Percentiles rank a stretch among this genome's conserved stretches.
Conservation (phyloP, 1,140 invertebrate genomes). For the Meteorus sp. region DNA sequence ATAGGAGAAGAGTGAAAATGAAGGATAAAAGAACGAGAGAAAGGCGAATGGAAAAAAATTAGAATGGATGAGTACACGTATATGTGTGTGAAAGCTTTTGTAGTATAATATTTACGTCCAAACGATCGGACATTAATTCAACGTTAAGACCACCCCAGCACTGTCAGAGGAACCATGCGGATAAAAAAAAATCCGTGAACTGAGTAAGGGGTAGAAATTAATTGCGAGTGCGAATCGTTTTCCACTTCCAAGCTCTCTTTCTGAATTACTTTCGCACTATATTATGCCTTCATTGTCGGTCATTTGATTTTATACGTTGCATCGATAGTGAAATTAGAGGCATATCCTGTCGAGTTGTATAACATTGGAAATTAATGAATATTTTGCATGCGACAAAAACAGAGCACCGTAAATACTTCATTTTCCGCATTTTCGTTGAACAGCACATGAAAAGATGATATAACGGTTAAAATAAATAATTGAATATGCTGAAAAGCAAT, state of each 20-base stretch:
- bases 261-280: background rate
- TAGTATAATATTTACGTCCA: constrained; percentile 13
- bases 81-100: constrained; percentile 8
- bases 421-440: too few species aligned
- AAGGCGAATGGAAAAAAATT: background rate
- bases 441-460: too few species aligned
- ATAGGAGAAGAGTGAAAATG: background rate
- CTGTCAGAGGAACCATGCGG: background rate
- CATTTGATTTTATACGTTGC: constrained; percentile 11
- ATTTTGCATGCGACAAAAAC: too few species aligned
- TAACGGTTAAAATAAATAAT: too few species aligned
- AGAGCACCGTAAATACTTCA: too few species aligned
- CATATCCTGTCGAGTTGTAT: too few species aligned
- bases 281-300: background rate
- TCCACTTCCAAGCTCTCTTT: background rate
- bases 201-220: constrained; percentile 7
- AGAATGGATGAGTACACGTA: background rate
- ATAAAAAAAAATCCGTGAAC: too few species aligned
- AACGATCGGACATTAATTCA: constrained; percentile 5
- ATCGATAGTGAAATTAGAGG: too few species aligned
- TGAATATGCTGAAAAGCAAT: too few species aligned
- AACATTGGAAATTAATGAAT: too few species aligned
- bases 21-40: background rate
- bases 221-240: constrained; percentile 15
- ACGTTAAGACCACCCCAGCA: background rate